phyloP scores from a whole-genome alignment of 2,888 invertebrate species.

The Galeruca laticollis region DNA sequence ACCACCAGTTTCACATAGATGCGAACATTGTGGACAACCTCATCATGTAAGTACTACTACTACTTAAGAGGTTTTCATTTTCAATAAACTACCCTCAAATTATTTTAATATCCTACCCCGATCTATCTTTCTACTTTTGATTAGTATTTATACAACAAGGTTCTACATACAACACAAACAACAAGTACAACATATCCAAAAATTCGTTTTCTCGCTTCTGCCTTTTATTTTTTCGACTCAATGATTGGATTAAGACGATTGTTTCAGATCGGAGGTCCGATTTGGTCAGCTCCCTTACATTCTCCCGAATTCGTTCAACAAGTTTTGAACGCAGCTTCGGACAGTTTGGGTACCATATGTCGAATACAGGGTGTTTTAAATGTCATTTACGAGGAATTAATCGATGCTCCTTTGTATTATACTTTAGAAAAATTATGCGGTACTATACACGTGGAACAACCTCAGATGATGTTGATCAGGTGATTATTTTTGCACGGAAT shows the following conservation, averaged over 20 bases:
- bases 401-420: slow-evolving; percentile 89
- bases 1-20: slow-evolving; percentile 76
- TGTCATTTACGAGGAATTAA: slow-evolving; percentile 86
- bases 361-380: slow-evolving; percentile 85
- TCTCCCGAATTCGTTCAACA: slow-evolving; percentile 80
- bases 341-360: slow-evolving; percentile 76
- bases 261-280: slow-evolving; percentile 88
- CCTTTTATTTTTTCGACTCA: too few species aligned
- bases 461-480: slow-evolving; percentile 79
- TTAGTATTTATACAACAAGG: too few species aligned
- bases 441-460: slow-evolving; percentile 77
- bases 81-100: too few species aligned
- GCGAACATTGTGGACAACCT: slow-evolving; percentile 81
- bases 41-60: slow-evolving; percentile 81
- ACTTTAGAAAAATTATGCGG: slow-evolving; percentile 82
- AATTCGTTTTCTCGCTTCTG: too few species aligned
- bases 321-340: slow-evolving; percentile 69
- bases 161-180: too few species aligned
- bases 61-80: too few species aligned
- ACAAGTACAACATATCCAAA: too few species aligned
- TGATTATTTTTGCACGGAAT: slow-evolving; percentile 57
- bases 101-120: too few species aligned
- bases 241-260: not conserved
- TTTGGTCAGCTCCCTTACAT: slow-evolving; percentile 93
- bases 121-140: too few species aligned